Evolutionary conservation across 2,113 vertebrate genomes (phyloP), one percentile per base, ranked within the genome.

Genomic region (Alouatta palliata): DNA sequence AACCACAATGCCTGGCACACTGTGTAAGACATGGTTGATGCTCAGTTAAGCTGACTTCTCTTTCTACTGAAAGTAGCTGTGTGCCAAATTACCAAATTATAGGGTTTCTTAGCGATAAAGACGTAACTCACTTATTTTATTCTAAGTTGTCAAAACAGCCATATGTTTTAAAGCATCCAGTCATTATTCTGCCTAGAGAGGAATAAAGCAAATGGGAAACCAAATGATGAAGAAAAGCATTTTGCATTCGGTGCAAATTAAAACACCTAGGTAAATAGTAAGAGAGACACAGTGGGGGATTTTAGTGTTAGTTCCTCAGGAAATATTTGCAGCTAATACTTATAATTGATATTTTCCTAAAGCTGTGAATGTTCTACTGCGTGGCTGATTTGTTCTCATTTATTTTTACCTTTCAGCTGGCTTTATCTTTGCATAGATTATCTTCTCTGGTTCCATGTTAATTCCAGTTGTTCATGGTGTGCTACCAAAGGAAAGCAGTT

Each of bases 341-440:
- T 97, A 93, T 97, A 98, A 97, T 92, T 97, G 97, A 92, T 98
- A 96, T 96, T 97, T 97, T 97, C 97, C 96, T 86, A 82, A 64
- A 96, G 87, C 95, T 88, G 61, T 37, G 82, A 94, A 32, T 71
- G 68, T 83, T 94, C 87, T 85, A 25, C 81, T 56, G 58, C 85
- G 76, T 56, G 54, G 90, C 61, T 98, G 91, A 96, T 96, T 97
- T 93, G 95, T 94, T 97, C 83, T 61, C 70, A 90, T 88, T 94
- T 97, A 90, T 79, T 83, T 81, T 98, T 97, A 77, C 25, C 45
- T 93, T 97, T 95, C 45, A 83, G 58, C 73, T 73, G 87, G 16
- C 64, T 97, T 97, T 94, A 90, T 97, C 97, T 98, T 98, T 97
- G 85, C 90, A 91, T 30, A 82, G 95, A 52, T 98, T 97, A 54